phyloP scores from a whole-genome alignment of 2,888 invertebrate genomes.

The Drosophila picticornis region DNA sequence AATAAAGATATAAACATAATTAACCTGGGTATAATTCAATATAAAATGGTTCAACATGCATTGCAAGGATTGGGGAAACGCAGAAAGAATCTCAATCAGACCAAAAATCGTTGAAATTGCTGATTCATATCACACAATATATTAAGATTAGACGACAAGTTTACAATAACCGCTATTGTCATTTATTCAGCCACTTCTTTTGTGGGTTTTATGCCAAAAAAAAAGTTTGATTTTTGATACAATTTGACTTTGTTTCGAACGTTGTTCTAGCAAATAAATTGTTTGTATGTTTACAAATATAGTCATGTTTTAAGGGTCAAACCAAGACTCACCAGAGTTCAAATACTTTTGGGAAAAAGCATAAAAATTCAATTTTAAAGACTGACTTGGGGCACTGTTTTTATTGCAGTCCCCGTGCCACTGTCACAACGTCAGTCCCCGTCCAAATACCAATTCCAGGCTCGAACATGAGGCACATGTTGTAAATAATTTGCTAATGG shows the following conservation, averaged over 20 bases:
- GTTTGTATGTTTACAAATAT: not conserved
- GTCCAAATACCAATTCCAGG: conserved; percentile 26
- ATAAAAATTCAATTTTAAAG: not conserved
- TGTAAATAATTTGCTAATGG: conserved; percentile 79
- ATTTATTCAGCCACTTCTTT: not conserved
- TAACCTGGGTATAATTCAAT: not conserved
- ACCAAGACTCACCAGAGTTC: not conserved
- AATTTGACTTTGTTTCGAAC: not conserved
- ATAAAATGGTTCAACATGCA: not conserved
- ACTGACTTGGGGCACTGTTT: not conserved
- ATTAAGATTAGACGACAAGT: not conserved
- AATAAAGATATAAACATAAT: not conserved
- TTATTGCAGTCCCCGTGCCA: conserved; percentile 9
- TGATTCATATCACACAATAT: not conserved
- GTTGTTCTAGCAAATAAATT: not conserved
- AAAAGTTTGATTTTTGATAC: not conserved
- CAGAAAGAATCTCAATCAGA: not conserved
- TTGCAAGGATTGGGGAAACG: not conserved
- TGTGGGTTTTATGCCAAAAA: too few relatives aligned
- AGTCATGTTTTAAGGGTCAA: not conserved
- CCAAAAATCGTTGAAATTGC: not conserved
- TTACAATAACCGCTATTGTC: not conserved
- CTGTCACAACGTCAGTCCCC: conserved; percentile 7
- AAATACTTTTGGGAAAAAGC: not conserved
- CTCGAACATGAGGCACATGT: conserved; percentile 64